These are phyloP conservation scores for Chelonoidis abingdonii DNA, from an alignment of 2,113 vertebrate species.

Conservation along the genomic window DNA sequence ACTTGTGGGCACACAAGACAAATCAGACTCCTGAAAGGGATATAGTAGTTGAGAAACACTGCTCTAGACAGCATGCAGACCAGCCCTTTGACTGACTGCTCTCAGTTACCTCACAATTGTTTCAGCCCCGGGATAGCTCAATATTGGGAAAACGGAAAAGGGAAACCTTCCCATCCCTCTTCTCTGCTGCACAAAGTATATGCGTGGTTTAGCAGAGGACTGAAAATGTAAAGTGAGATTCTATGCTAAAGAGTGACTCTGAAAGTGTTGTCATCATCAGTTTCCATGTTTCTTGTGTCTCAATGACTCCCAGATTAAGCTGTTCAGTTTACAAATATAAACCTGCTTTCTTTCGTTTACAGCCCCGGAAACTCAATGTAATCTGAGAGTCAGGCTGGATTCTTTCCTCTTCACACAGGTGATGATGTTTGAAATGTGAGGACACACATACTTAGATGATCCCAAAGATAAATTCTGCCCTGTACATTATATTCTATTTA, in stretches of 20 bases:
- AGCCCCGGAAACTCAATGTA: not conserved
- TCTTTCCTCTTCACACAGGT: not conserved
- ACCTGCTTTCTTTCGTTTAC: not conserved
- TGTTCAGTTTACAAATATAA: not conserved
- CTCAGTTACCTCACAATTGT: fast-evolving
- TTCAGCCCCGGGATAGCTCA: not conserved
- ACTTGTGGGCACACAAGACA: too few relatives aligned
- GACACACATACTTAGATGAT: not conserved
- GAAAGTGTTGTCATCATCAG: fast-evolving
- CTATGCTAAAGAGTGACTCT: not conserved
- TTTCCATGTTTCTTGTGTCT: not conserved
- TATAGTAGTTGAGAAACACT: too few relatives aligned
- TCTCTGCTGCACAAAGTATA: not conserved
- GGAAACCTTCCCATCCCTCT: not conserved
- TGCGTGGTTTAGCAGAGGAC: not conserved
- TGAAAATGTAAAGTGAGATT: fast-evolving
- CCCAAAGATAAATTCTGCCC: not conserved
- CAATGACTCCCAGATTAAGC: fast-evolving
- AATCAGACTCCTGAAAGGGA: too few relatives aligned
- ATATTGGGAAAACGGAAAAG: fast-evolving
- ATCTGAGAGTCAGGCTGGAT: not conserved
- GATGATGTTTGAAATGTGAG: not conserved
- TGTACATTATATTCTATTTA: not conserved
- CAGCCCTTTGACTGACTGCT: not conserved
- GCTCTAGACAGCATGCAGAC: not conserved